Conservation (phyloP, 2,113 vertebrate species). For the Serinus canaria region DNA sequence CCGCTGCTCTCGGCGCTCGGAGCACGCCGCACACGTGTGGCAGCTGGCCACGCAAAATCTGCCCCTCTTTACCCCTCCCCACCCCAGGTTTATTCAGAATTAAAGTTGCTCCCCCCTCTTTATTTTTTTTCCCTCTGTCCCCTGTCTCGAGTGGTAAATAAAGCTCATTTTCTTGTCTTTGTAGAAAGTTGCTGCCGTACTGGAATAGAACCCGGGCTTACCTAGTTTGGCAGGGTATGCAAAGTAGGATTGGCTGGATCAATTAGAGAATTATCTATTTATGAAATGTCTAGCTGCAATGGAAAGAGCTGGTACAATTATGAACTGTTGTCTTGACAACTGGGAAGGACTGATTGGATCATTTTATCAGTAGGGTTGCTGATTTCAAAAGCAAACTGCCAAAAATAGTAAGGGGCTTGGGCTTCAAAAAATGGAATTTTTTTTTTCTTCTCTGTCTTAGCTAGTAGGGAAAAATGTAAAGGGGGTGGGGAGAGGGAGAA, state of each 20-base stretch:
- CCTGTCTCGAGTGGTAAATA: slow-evolving; percentile 35
- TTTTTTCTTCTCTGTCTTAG: not conserved
- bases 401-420: slow-evolving; percentile 70
- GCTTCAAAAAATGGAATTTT: not conserved
- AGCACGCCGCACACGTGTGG: not conserved
- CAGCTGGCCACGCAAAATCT: not conserved
- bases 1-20: not conserved
- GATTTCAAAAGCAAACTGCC: slow-evolving; percentile 74
- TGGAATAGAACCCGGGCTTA: slow-evolving; percentile 54
- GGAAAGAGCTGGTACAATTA: slow-evolving; percentile 79
- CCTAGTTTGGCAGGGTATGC: slow-evolving; percentile 74
- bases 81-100: slow-evolving; percentile 35
- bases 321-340: slow-evolving; percentile 84
- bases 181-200: slow-evolving; percentile 64
- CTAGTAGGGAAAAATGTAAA: slow-evolving; percentile 22
- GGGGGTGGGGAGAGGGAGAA: slow-evolving; percentile 32
- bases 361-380: slow-evolving; percentile 77
- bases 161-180: slow-evolving; percentile 60
- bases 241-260: slow-evolving; percentile 76
- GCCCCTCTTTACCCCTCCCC: not conserved
- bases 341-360: slow-evolving; percentile 78
- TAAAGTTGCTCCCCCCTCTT: not conserved
- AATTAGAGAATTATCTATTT: slow-evolving; percentile 84
- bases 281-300: slow-evolving; percentile 79
- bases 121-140: not conserved